Evolutionary conservation across 2,888 invertebrate species (phyloP).

Genomic region (Saturnia japonica): DNA sequence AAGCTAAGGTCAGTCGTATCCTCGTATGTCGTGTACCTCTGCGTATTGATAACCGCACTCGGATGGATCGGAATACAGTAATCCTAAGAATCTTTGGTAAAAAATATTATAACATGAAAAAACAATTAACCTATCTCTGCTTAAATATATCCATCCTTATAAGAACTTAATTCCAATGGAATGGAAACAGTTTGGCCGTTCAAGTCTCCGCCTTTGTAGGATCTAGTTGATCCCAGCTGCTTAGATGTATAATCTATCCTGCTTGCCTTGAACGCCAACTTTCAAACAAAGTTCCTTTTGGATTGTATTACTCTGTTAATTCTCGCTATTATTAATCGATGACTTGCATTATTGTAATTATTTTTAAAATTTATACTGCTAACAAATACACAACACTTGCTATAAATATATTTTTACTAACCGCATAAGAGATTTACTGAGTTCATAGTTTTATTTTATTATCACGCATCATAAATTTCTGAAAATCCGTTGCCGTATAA

Average conservation of each 20-base stretch:
- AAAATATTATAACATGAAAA: not conserved
- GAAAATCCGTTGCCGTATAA: not conserved
- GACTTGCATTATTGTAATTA: not conserved
- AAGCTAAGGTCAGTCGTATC: no score
- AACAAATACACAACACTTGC: not conserved
- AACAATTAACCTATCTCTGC: not conserved
- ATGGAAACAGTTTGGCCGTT: conserved; percentile 8
- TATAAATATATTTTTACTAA: not conserved
- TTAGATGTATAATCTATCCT: conserved; percentile 6
- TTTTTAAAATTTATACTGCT: not conserved
- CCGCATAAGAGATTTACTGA: not conserved
- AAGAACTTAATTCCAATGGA: not conserved
- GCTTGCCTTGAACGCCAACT: conserved; percentile 6
- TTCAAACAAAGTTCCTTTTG: conserved; percentile 4
- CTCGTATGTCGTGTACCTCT: not conserved
- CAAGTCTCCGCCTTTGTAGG: not conserved
- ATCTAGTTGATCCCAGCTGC: conserved; percentile 12
- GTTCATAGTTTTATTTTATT: not conserved
- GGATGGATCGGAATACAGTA: not conserved
- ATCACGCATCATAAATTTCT: not conserved
- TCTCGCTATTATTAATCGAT: conserved; percentile 1
- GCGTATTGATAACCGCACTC: not conserved
- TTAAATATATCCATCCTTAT: not conserved
- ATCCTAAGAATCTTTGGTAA: not conserved
- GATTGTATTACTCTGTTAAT: not conserved